Percentiles rank a stretch among this genome's conserved stretches.
Evolutionary conservation across 2,888 invertebrate species (phyloP).

Genomic region (Drosophila tripunctata): DNA sequence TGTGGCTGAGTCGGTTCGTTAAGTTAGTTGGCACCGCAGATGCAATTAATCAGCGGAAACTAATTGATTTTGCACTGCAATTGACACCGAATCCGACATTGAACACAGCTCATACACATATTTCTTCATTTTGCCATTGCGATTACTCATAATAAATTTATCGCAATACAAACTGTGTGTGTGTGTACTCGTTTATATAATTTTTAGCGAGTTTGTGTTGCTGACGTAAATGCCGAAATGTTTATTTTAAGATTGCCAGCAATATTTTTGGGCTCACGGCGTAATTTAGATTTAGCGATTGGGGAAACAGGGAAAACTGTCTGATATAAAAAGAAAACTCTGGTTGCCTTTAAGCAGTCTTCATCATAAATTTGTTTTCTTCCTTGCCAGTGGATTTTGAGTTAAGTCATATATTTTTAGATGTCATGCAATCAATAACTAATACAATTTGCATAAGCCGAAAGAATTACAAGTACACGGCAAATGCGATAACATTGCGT

Average conservation of each 20-base stretch:
- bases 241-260: constrained; percentile 29
- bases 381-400: not conserved
- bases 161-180: too few relatives aligned
- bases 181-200: not conserved
- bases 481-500: not conserved
- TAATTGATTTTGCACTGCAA: constrained; percentile 42
- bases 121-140: not conserved
- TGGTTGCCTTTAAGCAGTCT: constrained; percentile 5
- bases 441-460: constrained; percentile 42
- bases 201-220: not conserved
- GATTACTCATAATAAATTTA: not conserved
- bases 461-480: constrained; percentile 6
- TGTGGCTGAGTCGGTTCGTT: constrained; percentile 6
- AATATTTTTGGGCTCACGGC: constrained; percentile 24
- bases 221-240: constrained; percentile 14
- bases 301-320: not conserved
- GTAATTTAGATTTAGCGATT: not conserved
- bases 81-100: constrained; percentile 12
- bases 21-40: constrained; percentile 14
- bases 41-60: constrained; percentile 41
- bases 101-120: constrained; percentile 5
- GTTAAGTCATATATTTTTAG: constrained; percentile 30
- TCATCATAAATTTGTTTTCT: constrained; percentile 13
- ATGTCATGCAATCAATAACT: constrained; percentile 17
- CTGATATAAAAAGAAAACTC: not conserved